Conservation (phyloP, 1,140 invertebrate genomes). For the Camponotus floridanus region DNA sequence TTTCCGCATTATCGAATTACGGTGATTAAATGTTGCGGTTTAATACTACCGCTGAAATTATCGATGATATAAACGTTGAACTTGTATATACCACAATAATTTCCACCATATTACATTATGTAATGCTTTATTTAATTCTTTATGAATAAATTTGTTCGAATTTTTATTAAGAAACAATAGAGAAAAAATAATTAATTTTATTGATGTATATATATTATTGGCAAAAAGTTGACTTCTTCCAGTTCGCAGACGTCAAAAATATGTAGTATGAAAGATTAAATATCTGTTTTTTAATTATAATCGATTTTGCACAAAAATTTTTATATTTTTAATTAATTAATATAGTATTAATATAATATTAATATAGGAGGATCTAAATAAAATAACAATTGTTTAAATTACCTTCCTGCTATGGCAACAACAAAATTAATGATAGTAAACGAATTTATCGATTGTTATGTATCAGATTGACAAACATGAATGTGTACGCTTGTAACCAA, state of each 20-base stretch:
- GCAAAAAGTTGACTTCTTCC: background rate
- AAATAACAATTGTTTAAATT: slow-evolving; percentile 36
- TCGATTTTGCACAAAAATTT: background rate
- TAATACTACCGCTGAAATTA: background rate
- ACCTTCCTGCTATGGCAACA: background rate
- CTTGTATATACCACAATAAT: background rate
- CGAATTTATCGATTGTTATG: slow-evolving; percentile 16
- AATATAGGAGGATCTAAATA: background rate
- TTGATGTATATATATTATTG: background rate
- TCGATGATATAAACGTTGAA: background rate
- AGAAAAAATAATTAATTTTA: background rate
- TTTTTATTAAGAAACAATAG: background rate
- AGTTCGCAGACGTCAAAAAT: background rate
- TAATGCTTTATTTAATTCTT: background rate
- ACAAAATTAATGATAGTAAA: slow-evolving; percentile 17
- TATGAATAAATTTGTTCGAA: background rate
- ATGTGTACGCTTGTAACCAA: slow-evolving; percentile 1
- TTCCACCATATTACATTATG: slow-evolving; percentile 2
- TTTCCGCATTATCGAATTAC: slow-evolving; percentile 25
- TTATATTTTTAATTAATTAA: too few relatives aligned
- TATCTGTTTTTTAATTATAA: background rate
- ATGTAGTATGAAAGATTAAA: background rate
- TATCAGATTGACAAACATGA: background rate
- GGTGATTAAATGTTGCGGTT: slow-evolving; percentile 47
- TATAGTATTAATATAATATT: too few relatives aligned